Evolutionary conservation across 2,888 invertebrate genomes (phyloP), one percentile per base, ranked within the genome.

Genomic region (Yponomeuta plumbellus): DNA sequence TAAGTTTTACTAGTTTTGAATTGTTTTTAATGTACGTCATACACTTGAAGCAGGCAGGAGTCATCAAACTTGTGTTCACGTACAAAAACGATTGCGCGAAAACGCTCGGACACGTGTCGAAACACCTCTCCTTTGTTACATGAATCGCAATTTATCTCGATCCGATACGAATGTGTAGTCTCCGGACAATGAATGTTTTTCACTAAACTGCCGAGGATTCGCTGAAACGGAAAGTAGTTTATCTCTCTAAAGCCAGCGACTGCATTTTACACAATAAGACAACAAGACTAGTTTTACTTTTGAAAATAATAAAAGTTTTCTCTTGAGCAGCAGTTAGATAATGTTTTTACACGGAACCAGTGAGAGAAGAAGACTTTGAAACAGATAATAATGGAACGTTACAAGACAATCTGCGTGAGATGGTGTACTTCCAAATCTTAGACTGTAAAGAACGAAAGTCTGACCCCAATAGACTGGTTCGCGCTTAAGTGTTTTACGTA

Each of bases 381-480:
- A 17, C 21, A 58, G 58, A 20, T 63, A 73, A 84, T 77, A 71
- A 86, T 89, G 89, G 84, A 81, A 85, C 86, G 86, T 81, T 78
- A 80, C 76, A 88, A 85, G 82, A 66, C 58, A 58, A 71, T 69
- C 74, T 73, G 77, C 79, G 20, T 77, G 72, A 81, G 83, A 80
- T 82, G 84, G 82, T 80, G 86, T 84, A 87, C 84, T 87, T 85
- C 84, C 85, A 67, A 40, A 26, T 26, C 17, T 34, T 26, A 13
- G 59, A 66, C 65, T 75, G 75, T 69, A 71, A 73, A 66, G 22
- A 40, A 20, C 21, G 21, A 78, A 86, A 86, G 86, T 85, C 86
- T 86, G 86, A 84, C 81, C 70, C 76, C 2, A 70, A 80, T 84
- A 81, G 81, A 85, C 83, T 86, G 87, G 59, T 52, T 66, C 77